Conservation (phyloP, 2,888 invertebrate genomes). For the Trachelus stipa region DNA sequence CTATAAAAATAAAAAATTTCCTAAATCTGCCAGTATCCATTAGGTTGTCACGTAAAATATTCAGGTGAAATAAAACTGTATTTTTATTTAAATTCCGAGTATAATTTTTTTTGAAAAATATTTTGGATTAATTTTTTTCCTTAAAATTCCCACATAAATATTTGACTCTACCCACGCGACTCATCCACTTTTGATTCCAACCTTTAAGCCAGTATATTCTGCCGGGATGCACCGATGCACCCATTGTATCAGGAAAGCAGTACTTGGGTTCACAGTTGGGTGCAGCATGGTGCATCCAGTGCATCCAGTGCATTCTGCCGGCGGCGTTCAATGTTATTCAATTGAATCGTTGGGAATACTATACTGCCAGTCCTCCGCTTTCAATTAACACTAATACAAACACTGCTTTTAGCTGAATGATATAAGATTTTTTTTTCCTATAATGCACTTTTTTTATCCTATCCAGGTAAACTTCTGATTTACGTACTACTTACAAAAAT, state of each 20-base stretch:
- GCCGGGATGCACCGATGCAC: conserved; percentile 18
- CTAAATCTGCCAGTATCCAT: background rate
- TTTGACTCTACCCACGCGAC: background rate
- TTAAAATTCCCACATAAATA: background rate
- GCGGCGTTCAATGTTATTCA: background rate
- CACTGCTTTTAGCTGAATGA: background rate
- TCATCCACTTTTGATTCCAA: background rate
- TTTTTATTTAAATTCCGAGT: background rate
- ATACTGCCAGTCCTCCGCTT: background rate
- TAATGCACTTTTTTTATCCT: background rate
- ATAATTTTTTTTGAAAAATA: background rate
- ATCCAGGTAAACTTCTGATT: background rate
- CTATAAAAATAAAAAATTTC: background rate
- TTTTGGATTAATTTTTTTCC: background rate
- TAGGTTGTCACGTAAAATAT: background rate
- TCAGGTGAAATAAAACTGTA: background rate
- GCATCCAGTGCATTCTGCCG: background rate
- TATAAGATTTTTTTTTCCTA: background rate
- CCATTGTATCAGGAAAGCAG: conserved; percentile 15
- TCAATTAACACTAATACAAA: background rate
- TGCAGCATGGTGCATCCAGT: background rate
- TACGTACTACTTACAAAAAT: background rate
- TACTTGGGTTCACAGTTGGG: background rate
- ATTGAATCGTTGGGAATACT: background rate
- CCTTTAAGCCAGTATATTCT: background rate